Evolutionary conservation across 1,140 invertebrate species (phyloP), one percentile per base, ranked within the genome.

Genomic region (Drosophila sturtevanti): DNA sequence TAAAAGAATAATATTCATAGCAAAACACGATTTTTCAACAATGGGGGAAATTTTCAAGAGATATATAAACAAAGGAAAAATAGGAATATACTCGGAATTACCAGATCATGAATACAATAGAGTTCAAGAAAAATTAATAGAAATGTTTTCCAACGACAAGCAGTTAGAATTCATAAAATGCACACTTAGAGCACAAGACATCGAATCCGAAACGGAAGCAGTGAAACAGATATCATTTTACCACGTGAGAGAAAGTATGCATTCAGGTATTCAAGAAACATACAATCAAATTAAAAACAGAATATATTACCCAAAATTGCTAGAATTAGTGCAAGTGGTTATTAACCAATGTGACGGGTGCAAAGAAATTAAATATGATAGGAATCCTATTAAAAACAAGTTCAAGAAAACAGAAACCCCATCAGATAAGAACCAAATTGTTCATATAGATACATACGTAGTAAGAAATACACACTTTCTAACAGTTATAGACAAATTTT

Each of bases 341-440:
- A 63, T 78, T 24, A 66, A 66, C 48, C 58, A 74, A 76, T 80
- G 70, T 63, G 56, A 68, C n/a, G n/a, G n/a, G n/a, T n/a, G n/a
- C n/a, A n/a, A n/a, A n/a, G n/a, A n/a, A n/a, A n/a, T n/a, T n/a
- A 63, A 80, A 48, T 61, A 60, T 54, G 51, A 68, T 22, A 76
- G 73, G 56, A 76, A 68, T 31, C 63, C 61, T 24, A 55, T 63
- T 18, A 67, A 79, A 55, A 58, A 58, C 14, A 58, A 58, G 35
- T 58, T 37, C 10, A 34, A 34, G 16, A 56, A 56, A 16, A 56
- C 55, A 1, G 55, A 56, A 35, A 35, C 55, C 24, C 55, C 14
- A 11, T 56, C 31, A 56, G 55, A 56, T 56, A 56, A 12, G 7
- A 58, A 58, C n/a, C n/a, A n/a, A n/a, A n/a, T n/a, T n/a, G n/a